phyloP scores from a whole-genome alignment of 2,113 vertebrate species.

The Lepus timidus region DNA sequence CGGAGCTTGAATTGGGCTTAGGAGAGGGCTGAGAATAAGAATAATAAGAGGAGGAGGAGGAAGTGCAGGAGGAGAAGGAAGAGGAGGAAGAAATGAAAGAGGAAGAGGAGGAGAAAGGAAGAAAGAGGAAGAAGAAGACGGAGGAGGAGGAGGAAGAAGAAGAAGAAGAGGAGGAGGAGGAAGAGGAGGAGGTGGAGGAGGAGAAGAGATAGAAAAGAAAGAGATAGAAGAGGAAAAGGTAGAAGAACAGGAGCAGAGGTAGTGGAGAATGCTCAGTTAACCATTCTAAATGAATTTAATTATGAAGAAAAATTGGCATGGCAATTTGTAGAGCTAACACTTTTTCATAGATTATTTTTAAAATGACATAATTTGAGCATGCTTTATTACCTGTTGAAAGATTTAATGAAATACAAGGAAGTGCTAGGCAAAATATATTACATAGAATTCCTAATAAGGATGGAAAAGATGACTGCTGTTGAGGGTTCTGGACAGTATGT shows the following conservation, averaged over 20 bases:
- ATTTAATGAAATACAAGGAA: background rate
- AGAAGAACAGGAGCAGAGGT: too few species aligned
- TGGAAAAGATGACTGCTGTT: fast-evolving
- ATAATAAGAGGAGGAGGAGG: background rate
- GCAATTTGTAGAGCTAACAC: background rate
- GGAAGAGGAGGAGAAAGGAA: too few species aligned
- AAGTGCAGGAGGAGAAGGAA: background rate
- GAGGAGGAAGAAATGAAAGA: background rate
- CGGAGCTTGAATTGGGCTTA: background rate
- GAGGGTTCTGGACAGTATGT: background rate
- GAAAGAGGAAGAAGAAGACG: too few species aligned
- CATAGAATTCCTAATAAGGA: background rate
- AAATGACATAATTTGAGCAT: background rate
- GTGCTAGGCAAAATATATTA: background rate
- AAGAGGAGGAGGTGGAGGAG: too few species aligned
- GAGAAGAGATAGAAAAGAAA: background rate
- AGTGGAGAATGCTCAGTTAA: background rate
- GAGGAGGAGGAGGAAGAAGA: too few species aligned
- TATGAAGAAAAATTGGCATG: background rate
- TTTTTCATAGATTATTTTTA: background rate
- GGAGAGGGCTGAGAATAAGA: background rate
- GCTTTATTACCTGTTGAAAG: background rate
- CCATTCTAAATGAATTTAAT: background rate
- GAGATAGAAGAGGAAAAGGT: too few species aligned
- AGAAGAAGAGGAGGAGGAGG: too few species aligned